phyloP scores from a whole-genome alignment of 2,888 invertebrate species.

The Agrochola circellaris region DNA sequence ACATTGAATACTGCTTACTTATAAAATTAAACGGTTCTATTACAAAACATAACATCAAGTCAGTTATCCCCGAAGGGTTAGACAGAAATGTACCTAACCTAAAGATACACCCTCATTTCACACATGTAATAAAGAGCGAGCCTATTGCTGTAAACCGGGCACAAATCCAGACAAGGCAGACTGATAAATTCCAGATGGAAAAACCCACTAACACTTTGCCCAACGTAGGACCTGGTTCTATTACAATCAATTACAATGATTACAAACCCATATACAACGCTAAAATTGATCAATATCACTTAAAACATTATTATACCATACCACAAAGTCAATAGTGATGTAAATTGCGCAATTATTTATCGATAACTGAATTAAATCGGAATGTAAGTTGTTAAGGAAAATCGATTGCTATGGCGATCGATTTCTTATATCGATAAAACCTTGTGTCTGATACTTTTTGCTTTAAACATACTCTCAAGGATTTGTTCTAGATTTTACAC shows the following conservation, averaged over 20 bases:
- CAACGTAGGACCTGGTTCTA: too few relatives aligned
- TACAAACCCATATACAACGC: background rate
- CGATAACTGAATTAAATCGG: slow-evolving; percentile 50
- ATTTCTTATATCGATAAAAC: slow-evolving; percentile 43
- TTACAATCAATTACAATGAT: slow-evolving; percentile 14
- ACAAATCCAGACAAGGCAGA: too few relatives aligned
- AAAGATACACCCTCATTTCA: too few relatives aligned
- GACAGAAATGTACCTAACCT: too few relatives aligned
- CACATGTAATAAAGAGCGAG: too few relatives aligned
- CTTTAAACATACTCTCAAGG: slow-evolving; percentile 59
- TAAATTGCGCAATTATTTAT: slow-evolving; percentile 48
- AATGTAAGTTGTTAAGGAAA: slow-evolving; percentile 59
- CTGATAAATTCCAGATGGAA: too few relatives aligned
- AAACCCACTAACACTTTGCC: too few relatives aligned
- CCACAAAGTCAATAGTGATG: slow-evolving; percentile 47
- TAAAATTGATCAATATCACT: slow-evolving; percentile 17
- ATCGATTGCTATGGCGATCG: slow-evolving; percentile 48
- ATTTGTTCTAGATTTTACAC: slow-evolving; percentile 62
- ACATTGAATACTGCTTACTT: too few relatives aligned
- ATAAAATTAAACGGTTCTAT: too few relatives aligned
- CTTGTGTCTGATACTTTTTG: slow-evolving; percentile 60
- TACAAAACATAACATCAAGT: too few relatives aligned
- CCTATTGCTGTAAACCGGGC: too few relatives aligned
- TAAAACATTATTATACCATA: slow-evolving; percentile 8
- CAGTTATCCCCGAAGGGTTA: too few relatives aligned